Conservation (phyloP, 2,797 vertebrate species). For the Neopelma chrysocephalum region DNA sequence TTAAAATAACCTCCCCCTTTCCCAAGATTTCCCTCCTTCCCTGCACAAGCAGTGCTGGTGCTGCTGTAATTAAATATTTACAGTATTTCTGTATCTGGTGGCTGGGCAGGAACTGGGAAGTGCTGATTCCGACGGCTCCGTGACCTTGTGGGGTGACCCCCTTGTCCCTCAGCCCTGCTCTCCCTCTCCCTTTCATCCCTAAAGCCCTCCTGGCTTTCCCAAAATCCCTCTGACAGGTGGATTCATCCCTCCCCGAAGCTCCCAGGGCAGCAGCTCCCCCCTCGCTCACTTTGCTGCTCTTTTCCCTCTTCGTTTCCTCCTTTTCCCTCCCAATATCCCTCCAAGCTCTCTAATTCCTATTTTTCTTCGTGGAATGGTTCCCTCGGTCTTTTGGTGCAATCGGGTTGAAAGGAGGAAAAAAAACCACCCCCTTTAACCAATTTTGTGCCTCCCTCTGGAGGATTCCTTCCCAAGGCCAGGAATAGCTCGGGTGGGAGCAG, state of each 20-base stretch:
- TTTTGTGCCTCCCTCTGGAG: slow-evolving; percentile 34
- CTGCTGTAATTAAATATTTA: background rate
- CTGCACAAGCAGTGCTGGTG: background rate
- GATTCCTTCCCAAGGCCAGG: background rate
- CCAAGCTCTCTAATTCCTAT: background rate
- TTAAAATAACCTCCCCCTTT: background rate
- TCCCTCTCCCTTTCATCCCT: background rate
- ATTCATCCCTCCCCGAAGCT: background rate
- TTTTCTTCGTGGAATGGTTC: background rate
- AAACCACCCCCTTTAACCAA: background rate
- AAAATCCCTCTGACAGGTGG: background rate
- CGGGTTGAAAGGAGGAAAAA: background rate
- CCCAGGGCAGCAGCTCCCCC: background rate
- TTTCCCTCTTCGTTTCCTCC: background rate
- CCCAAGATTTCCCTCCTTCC: too few species aligned
- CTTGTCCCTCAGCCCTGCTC: background rate
- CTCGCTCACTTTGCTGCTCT: background rate
- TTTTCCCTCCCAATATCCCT: background rate
- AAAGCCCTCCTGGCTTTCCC: background rate
- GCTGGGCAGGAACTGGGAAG: background rate
- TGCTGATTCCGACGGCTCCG: background rate
- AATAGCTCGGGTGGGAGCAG: background rate
- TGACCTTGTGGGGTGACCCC: background rate
- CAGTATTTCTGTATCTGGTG: background rate
- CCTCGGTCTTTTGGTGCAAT: background rate